These are phyloP conservation scores for Charaxes varanes DNA, from an alignment of 1,140 invertebrate species.

Conservation along the genomic window DNA sequence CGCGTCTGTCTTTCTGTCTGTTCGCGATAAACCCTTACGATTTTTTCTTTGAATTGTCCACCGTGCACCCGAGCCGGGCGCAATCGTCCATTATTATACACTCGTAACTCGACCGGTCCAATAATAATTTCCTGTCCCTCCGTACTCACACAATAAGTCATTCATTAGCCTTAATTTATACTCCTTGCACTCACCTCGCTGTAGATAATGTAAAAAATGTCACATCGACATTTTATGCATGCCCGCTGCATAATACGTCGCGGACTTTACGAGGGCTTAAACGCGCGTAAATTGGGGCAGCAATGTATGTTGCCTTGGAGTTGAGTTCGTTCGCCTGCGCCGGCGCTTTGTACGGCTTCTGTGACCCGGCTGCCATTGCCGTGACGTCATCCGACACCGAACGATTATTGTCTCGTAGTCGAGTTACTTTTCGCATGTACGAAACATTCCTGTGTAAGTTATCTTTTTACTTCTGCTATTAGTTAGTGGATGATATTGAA, in stretches of 20 bases:
- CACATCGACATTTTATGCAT: slow-evolving; percentile 15
- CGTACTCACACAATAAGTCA: slow-evolving; percentile 69
- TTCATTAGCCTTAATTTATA: slow-evolving; percentile 72
- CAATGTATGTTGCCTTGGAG: slow-evolving; percentile 38
- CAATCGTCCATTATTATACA: slow-evolving; percentile 21
- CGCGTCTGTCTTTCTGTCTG: too few relatives aligned
- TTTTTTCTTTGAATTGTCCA: slow-evolving; percentile 15
- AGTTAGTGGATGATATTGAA: too few relatives aligned
- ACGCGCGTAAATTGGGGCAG: slow-evolving; percentile 30
- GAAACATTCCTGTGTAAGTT: too few relatives aligned
- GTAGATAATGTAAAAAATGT: slow-evolving; percentile 27
- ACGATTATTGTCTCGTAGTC: slow-evolving; percentile 16
- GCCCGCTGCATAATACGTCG: slow-evolving; percentile 28
- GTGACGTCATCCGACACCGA: slow-evolving; percentile 56
- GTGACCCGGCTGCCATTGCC: slow-evolving; percentile 50
- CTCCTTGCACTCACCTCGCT: slow-evolving; percentile 54
- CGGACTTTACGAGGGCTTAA: slow-evolving; percentile 17
- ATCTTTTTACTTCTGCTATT: too few relatives aligned
- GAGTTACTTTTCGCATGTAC: not conserved
- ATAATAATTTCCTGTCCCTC: slow-evolving; percentile 69
- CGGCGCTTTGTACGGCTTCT: slow-evolving; percentile 51
- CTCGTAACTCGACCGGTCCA: slow-evolving; percentile 28
- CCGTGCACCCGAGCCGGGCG: slow-evolving; percentile 8
- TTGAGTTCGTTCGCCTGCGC: slow-evolving; percentile 23
- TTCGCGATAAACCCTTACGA: not conserved